These are phyloP conservation scores for Tursiops truncatus DNA, from an alignment of 2,113 vertebrate genomes.

Conservation along the genomic window DNA sequence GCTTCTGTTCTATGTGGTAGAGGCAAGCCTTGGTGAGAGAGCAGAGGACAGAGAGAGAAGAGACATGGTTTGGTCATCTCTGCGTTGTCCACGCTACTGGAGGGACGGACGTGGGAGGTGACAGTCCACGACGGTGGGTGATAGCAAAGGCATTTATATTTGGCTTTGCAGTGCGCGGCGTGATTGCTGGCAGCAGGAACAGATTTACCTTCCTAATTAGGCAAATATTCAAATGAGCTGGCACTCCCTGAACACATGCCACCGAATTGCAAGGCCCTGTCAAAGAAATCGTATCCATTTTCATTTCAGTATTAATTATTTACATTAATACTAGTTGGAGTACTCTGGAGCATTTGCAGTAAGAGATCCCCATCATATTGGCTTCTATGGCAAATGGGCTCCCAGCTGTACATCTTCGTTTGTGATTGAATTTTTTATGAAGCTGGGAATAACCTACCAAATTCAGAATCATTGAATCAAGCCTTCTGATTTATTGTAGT, in stretches of 20 bases:
- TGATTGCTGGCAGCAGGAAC: constrained; percentile 12
- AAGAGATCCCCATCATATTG: background rate
- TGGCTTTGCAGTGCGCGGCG: background rate
- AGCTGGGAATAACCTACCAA: background rate
- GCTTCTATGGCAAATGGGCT: background rate
- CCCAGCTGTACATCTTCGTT: background rate
- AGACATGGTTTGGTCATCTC: background rate
- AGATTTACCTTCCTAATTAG: constrained; percentile 65
- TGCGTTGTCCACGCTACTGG: background rate
- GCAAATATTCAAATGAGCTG: constrained; percentile 58
- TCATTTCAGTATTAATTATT: constrained; percentile 40
- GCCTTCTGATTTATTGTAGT: constrained; percentile 20
- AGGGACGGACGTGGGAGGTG: background rate
- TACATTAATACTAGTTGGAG: background rate
- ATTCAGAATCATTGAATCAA: background rate
- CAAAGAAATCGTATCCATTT: background rate
- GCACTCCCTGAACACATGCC: constrained; percentile 26
- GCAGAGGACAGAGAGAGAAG: background rate
- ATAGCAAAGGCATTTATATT: constrained; percentile 35
- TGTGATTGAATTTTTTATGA: constrained; percentile 23
- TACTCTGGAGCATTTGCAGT: background rate
- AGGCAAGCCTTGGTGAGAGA: background rate
- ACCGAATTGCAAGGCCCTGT: background rate
- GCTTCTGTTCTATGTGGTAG: background rate
- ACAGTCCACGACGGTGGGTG: background rate